Evolutionary conservation across 2,113 vertebrate species (phyloP).

Genomic region (Nerophis ophidion): DNA sequence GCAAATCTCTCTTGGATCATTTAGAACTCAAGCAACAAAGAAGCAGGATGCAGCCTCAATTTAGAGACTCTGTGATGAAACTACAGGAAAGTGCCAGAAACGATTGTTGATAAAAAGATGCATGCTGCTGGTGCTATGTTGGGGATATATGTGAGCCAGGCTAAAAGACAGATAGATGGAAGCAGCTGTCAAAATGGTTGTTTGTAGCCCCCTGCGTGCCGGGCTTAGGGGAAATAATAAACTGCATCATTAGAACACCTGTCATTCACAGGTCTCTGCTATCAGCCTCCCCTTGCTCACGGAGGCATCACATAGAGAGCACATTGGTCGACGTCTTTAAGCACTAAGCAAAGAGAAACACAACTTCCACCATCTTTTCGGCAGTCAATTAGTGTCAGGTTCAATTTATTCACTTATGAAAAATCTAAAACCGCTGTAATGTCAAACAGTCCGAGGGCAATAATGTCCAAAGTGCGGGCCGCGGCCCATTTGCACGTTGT

Average conservation of each 20-base stretch:
- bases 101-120: conserved; percentile 62
- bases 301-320: conserved; percentile 24
- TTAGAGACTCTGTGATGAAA: conserved; percentile 47
- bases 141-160: conserved; percentile 52
- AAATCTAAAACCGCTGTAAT: background rate
- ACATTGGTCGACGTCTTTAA: conserved; percentile 51
- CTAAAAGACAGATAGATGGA: conserved; percentile 61
- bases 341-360: conserved; percentile 36
- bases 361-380: conserved; percentile 30
- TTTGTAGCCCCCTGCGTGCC: conserved; percentile 61
- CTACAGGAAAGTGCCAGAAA: conserved; percentile 61
- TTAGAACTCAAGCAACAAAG: conserved; percentile 15
- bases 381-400: conserved; percentile 27
- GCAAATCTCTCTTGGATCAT: conserved; percentile 16
- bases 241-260: conserved; percentile 70
- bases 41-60: conserved; percentile 35
- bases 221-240: conserved; percentile 69
- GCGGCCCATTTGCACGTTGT: too few species aligned
- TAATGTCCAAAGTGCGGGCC: too few species aligned
- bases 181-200: conserved; percentile 68
- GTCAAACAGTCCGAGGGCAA: too few species aligned
- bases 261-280: conserved; percentile 63
- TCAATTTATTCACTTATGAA: background rate
- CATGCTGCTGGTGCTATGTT: conserved; percentile 45
- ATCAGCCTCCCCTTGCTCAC: conserved; percentile 27